phyloP scores from a whole-genome alignment of 2,888 invertebrate species.

The Platynereis dumerilii region DNA sequence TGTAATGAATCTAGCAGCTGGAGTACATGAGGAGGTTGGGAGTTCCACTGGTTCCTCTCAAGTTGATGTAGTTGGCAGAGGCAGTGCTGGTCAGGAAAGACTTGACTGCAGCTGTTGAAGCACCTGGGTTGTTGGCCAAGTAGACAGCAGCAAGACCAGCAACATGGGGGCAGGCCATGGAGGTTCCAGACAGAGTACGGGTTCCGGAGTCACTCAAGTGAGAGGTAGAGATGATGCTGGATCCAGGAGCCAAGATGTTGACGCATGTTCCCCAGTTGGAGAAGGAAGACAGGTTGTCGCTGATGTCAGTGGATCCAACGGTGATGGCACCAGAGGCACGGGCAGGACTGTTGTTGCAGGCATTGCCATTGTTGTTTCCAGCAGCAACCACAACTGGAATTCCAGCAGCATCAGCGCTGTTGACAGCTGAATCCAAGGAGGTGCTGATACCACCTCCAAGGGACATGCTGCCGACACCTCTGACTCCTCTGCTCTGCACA shows the following conservation, averaged over 20 bases:
- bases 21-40: too few relatives aligned
- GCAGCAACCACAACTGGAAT: slow-evolving; percentile 14
- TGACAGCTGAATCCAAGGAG: slow-evolving; percentile 14
- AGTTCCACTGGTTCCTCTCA: too few relatives aligned
- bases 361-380: slow-evolving; percentile 15
- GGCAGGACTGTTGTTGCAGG: slow-evolving; percentile 11
- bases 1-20: too few relatives aligned
- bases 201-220: not conserved
- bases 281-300: slow-evolving; percentile 18
- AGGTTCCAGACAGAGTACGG: slow-evolving; percentile 22
- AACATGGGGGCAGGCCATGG: slow-evolving; percentile 30
- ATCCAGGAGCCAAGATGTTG: slow-evolving; percentile 31
- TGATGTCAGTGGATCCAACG: slow-evolving; percentile 16
- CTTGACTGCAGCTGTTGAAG: too few relatives aligned
- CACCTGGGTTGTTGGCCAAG: not conserved
- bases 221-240: slow-evolving; percentile 17
- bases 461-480: too few relatives aligned
- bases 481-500: too few relatives aligned
- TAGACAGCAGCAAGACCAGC: slow-evolving; percentile 23
- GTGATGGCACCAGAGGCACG: slow-evolving; percentile 20
- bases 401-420: slow-evolving; percentile 1
- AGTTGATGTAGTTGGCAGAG: too few relatives aligned
- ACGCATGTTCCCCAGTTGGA: slow-evolving; percentile 30
- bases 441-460: slow-evolving; percentile 3
- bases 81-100: too few relatives aligned